A percentile compares a stretch with the other conserved stretches of the same genome.
Conservation (phyloP, 2,113 vertebrate genomes). For the Ceyx melanurus region DNA sequence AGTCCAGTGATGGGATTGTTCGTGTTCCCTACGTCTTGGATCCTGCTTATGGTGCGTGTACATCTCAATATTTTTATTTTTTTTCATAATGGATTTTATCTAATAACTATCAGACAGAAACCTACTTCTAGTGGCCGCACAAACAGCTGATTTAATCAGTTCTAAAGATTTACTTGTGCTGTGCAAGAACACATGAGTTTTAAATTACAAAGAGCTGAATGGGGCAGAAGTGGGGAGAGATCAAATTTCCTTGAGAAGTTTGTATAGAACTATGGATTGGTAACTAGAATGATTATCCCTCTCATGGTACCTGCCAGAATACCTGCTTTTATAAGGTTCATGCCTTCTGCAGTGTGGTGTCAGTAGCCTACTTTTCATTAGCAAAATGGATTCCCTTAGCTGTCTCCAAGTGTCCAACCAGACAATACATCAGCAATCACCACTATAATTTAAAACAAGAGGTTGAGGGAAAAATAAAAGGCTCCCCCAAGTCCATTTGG, state of each 20-base stretch:
- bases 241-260: background rate
- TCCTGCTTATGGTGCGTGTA: constrained; percentile 76
- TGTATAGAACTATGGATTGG: background rate
- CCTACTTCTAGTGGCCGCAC: background rate
- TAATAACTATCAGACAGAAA: background rate
- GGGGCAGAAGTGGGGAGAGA: background rate
- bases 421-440: background rate
- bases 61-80: fast-evolving
- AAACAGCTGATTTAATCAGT: background rate
- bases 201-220: background rate
- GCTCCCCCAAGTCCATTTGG: background rate
- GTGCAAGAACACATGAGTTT: background rate
- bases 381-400: background rate
- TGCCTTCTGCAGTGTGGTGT: background rate
- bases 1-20: constrained; percentile 80
- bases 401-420: background rate
- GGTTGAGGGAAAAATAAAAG: background rate
- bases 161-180: background rate
- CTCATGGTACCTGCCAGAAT: background rate
- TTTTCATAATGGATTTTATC: background rate
- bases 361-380: background rate
- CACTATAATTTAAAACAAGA: background rate
- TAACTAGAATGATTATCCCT: background rate
- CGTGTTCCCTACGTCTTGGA: constrained; percentile 81
- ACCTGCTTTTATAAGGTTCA: background rate